A percentile compares a stretch with the other conserved stretches of the same genome.
phyloP scores from a whole-genome alignment of 1,140 invertebrate genomes.

The Panagrolaimus sp. region DNA sequence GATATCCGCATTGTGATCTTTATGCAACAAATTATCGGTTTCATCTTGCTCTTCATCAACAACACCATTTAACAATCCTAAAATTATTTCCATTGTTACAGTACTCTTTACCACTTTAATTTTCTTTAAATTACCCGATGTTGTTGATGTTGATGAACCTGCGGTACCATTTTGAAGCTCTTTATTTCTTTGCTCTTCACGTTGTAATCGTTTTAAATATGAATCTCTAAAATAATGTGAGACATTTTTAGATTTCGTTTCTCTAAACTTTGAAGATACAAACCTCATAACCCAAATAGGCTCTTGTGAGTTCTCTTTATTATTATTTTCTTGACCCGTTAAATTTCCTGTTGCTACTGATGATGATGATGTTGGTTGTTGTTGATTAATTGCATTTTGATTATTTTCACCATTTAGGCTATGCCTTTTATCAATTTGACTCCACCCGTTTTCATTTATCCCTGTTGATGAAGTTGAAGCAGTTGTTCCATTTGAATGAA shows the following conservation, averaged over 20 bases:
- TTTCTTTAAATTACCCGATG: too few relatives aligned
- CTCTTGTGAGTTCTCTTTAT: constrained; percentile 31
- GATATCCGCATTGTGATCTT: constrained; percentile 19
- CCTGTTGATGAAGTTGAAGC: not conserved
- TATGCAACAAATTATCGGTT: constrained; percentile 26
- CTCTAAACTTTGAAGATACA: not conserved
- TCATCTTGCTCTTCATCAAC: constrained; percentile 33
- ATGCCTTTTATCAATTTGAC: not conserved
- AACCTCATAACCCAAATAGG: constrained; percentile 52
- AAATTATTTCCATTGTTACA: not conserved
- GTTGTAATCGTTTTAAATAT: constrained; percentile 51
- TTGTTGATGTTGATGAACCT: too few relatives aligned
- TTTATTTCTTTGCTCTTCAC: constrained; percentile 47
- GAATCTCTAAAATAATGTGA: constrained; percentile 39
- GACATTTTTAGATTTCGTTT: not conserved
- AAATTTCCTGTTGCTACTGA: not conserved
- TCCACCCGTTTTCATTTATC: constrained; percentile 14
- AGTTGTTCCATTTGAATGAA: constrained; percentile 1
- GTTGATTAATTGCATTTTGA: constrained; percentile 34
- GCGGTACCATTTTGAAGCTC: constrained; percentile 15
- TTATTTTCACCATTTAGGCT: constrained; percentile 26
- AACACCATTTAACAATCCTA: not conserved
- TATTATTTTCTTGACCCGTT: constrained; percentile 12
- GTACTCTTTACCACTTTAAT: too few relatives aligned
- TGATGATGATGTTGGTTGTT: constrained; percentile 16